phyloP scores from a whole-genome alignment of 2,797 vertebrate species.

The Gymnoscopelus braueri region DNA sequence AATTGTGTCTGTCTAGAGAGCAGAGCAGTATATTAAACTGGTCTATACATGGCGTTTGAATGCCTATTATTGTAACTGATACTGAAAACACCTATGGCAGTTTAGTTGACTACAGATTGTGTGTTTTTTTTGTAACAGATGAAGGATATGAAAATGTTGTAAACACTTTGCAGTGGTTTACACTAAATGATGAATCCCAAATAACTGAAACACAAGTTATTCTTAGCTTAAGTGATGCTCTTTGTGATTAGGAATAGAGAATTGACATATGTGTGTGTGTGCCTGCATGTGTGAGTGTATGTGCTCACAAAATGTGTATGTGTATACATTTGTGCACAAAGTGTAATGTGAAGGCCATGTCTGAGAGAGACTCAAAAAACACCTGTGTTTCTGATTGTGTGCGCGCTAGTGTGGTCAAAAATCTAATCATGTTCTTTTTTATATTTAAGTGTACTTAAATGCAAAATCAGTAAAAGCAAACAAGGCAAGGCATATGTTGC shows the following conservation, averaged over 20 bases:
- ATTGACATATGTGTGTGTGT: constrained; percentile 63
- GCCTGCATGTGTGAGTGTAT: constrained; percentile 2
- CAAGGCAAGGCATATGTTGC: constrained; percentile 48
- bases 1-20: no score
- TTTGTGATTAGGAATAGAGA: constrained; percentile 30
- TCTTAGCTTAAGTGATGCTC: constrained; percentile 32
- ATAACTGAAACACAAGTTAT: constrained; percentile 27
- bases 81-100: constrained; percentile 22
- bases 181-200: background rate
- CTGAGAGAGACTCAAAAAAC: constrained; percentile 18
- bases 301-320: no score
- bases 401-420: constrained; percentile 40
- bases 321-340: constrained; percentile 34
- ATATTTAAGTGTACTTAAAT: constrained; percentile 85
- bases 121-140: background rate
- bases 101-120: constrained; percentile 40
- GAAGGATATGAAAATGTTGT: background rate
- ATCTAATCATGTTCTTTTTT: constrained; percentile 59
- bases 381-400: constrained; percentile 30
- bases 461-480: constrained; percentile 52
- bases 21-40: no score
- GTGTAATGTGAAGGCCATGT: constrained; percentile 19
- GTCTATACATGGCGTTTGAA: no score
- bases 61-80: background rate
- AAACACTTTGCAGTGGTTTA: background rate